phyloP scores from a whole-genome alignment of 2,888 invertebrate species.

The Lymantria dispar region DNA sequence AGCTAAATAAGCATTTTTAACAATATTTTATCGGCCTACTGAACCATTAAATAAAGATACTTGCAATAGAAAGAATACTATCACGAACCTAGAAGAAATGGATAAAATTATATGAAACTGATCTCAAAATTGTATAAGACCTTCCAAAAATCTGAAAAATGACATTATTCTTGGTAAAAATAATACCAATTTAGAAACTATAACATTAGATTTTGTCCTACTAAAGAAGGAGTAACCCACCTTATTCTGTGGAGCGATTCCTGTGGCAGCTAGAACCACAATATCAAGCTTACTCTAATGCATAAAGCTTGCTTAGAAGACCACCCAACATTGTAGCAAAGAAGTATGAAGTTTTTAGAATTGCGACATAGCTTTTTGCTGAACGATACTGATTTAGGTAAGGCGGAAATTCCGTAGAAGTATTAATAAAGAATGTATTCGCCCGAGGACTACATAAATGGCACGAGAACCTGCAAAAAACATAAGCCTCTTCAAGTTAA shows the following conservation, averaged over 20 bases:
- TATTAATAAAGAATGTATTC: background rate
- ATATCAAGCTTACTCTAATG: constrained; percentile 17
- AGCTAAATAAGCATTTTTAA: no score
- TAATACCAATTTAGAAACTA: no score
- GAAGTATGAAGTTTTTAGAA: constrained; percentile 7
- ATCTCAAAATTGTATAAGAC: no score
- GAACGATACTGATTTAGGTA: constrained; percentile 1
- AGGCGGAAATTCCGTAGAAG: background rate
- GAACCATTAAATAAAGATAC: no score
- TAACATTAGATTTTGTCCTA: no score
- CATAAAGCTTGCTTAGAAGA: constrained; percentile 19
- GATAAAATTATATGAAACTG: no score
- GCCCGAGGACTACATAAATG: background rate
- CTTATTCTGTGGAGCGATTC: constrained; percentile 2
- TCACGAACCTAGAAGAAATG: no score
- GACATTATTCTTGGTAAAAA: no score
- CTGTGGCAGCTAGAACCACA: background rate
- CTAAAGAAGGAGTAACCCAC: constrained; percentile 5
- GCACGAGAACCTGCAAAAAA: background rate
- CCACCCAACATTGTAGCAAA: constrained; percentile 16
- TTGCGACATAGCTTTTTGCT: constrained; percentile 11
- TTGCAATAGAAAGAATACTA: no score
- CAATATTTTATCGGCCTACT: no score
- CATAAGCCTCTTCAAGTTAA: background rate
- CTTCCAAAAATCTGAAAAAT: no score